phyloP scores from a whole-genome alignment of 1,140 invertebrate genomes.

The Prorops nasuta region DNA sequence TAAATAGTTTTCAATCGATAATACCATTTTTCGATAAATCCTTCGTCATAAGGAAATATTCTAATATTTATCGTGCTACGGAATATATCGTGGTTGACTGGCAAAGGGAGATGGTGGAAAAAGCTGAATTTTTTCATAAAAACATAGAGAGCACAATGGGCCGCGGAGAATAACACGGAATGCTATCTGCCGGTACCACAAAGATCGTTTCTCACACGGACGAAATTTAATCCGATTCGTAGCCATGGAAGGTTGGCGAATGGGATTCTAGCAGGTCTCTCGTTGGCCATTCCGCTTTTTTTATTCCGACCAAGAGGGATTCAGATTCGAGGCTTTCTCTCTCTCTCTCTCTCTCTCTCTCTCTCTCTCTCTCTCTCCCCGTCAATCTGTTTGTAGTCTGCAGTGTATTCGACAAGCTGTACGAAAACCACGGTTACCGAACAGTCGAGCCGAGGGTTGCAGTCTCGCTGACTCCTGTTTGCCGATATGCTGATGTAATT shows the following conservation, averaged over 20 bases:
- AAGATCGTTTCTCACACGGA: slow-evolving; percentile 12
- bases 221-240: slow-evolving; percentile 22
- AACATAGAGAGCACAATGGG: slow-evolving; percentile 25
- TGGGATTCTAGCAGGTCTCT: too few relatives aligned
- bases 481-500: slow-evolving; percentile 59
- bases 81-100: too few relatives aligned
- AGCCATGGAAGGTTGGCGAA: too few relatives aligned
- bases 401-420: slow-evolving; percentile 21
- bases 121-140: too few relatives aligned
- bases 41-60: too few relatives aligned
- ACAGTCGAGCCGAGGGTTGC: background rate
- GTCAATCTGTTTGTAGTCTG: slow-evolving; percentile 34
- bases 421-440: slow-evolving; percentile 5
- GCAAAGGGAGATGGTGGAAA: too few relatives aligned
- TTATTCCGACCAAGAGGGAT: too few relatives aligned
- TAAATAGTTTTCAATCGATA: too few relatives aligned
- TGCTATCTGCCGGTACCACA: slow-evolving; percentile 9
- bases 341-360: background rate
- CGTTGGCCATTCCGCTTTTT: too few relatives aligned
- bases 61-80: too few relatives aligned
- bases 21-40: too few relatives aligned
- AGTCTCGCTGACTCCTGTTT: slow-evolving; percentile 51
- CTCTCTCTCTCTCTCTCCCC: slow-evolving; percentile 7
- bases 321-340: too few relatives aligned
- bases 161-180: slow-evolving; percentile 21